Evolutionary conservation across 2,113 vertebrate genomes (phyloP), one percentile per base, ranked within the genome.

Genomic region (Thalassoma bifasciatum): DNA sequence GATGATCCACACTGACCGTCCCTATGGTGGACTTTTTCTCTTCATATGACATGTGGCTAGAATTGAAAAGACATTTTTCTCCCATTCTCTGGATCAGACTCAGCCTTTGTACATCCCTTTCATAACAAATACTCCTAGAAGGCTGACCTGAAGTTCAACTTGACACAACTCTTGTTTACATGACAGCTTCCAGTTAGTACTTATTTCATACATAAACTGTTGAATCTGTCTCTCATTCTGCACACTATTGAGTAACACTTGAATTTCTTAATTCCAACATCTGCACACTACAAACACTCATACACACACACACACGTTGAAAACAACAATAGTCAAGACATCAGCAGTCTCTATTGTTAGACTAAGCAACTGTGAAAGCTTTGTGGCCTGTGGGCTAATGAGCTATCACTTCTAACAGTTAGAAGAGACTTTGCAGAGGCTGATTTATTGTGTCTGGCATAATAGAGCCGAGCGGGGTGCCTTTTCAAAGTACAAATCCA

Each of bases 401-500:
- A 79, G 63, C 47, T 49, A 65, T 73, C 65, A 75, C 34, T 66
- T 81, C 68, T 66, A 54, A 34, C 21, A 56, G 54, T 76, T 66
- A 38, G 52, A 74, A 24, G 40, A 57, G 46, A 26, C 59, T 53
- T 71, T 23, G 65, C 46, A 6, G 10, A 17, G 74, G 50, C 22
- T 58, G 56, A 74, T 66, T 67, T 62, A 80, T 80, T 80, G 52
- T 30, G 38, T 56, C 62, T 65, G 22, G 64, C 61, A 76, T 69
- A 86, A 79, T 30, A 44, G 51, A 83, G 30, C 54, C 37, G 47
- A 63, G 56, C 63, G 58, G 74, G 51, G 57, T 42, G 58, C 51
- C 42, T 46, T 58, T 66, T 38, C 12, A 44, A 58, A 61, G 65
- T 54, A 66, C 53, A 70, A 75, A 80, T 64, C 50, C 30, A 21